Conservation (phyloP, 2,113 vertebrate genomes). For the Toxotes chatareus region DNA sequence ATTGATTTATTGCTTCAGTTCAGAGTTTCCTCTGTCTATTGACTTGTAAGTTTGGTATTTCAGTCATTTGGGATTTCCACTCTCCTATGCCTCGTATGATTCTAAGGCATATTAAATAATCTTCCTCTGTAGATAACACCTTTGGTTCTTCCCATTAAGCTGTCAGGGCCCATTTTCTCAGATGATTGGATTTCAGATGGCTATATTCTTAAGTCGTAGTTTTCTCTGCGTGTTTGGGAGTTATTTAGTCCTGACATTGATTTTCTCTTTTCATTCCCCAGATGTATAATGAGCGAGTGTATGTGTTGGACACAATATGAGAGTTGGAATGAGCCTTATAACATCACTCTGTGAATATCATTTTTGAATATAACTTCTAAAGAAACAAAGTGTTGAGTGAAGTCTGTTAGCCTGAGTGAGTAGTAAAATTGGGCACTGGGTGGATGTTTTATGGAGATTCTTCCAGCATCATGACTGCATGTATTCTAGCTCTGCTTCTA, state of each 20-base stretch:
- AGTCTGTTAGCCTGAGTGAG: not conserved
- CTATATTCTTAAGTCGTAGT: slow-evolving; percentile 28
- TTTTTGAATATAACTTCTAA: not conserved
- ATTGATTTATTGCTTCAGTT: not conserved
- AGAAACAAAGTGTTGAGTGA: not conserved
- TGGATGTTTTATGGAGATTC: not conserved
- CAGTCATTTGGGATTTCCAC: slow-evolving; percentile 37
- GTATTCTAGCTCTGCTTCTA: not conserved
- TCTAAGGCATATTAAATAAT: slow-evolving; percentile 59
- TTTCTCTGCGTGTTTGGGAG: slow-evolving; percentile 37
- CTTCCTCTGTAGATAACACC: slow-evolving; percentile 61
- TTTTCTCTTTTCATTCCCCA: not conserved
- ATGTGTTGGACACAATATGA: not conserved
- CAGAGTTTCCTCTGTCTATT: not conserved
- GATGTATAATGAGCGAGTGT: not conserved
- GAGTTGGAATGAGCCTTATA: not conserved
- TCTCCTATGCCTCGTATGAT: slow-evolving; percentile 48
- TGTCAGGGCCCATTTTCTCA: slow-evolving; percentile 62
- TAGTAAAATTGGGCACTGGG: not conserved
- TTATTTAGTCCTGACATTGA: slow-evolving; percentile 6
- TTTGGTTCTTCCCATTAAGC: slow-evolving; percentile 56
- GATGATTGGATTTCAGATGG: slow-evolving; percentile 62
- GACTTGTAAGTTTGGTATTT: slow-evolving; percentile 34
- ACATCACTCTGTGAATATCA: not conserved
- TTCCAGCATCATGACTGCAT: too few species aligned